These are phyloP conservation scores for Syncerus caffer DNA, from an alignment of 2,797 vertebrate genomes.

Conservation along the genomic window DNA sequence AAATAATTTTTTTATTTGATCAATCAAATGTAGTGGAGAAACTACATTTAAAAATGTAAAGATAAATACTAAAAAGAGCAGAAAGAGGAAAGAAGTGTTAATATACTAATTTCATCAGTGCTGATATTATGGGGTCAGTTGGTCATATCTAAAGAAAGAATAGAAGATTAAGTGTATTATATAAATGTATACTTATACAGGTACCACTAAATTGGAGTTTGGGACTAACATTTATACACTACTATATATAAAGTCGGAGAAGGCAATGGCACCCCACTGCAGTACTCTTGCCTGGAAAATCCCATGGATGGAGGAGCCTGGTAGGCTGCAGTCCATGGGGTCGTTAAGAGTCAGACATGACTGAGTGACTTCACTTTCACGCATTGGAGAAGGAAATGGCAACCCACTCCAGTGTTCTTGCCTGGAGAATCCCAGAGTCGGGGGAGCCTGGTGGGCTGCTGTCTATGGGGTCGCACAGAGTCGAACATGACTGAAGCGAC, in stretches of 20 bases:
- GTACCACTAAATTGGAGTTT: neutral
- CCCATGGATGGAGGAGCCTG: no score
- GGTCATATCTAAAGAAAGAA: neutral
- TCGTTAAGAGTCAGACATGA: no score
- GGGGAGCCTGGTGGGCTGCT: no score
- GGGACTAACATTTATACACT: neutral
- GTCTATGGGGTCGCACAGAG: no score
- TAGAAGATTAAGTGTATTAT: neutral
- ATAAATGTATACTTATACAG: neutral
- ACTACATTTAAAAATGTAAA: neutral
- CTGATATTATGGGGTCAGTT: neutral
- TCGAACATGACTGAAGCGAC: no score
- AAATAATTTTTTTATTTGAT: neutral
- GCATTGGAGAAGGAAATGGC: no score
- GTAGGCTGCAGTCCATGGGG: no score
- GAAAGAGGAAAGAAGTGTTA: neutral
- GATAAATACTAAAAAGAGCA: neutral
- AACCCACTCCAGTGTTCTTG: no score
- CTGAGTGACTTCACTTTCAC: no score
- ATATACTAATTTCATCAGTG: neutral
- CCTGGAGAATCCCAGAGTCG: no score
- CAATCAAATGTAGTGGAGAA: neutral
- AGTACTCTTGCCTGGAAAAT: no score
- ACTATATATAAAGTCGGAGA: neutral
- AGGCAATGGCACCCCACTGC: no score